Base-by-base conservation (phyloP, 2,888 invertebrate species). In the Microplitis manilae region DNA sequence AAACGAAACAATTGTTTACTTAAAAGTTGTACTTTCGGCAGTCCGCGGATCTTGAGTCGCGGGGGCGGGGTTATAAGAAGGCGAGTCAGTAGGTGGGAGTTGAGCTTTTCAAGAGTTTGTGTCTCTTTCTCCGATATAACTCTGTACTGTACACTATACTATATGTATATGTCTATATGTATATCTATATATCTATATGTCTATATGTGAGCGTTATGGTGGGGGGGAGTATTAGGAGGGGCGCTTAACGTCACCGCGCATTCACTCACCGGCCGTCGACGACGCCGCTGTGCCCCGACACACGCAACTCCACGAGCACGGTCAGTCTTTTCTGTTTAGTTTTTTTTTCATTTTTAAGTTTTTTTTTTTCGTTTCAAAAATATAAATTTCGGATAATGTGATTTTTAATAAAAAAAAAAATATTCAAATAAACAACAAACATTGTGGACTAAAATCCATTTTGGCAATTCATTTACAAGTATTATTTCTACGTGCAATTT, bases 191-290 rank as follows among this genome's bases (percentile, higher is more conserved):
- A 41, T 68, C 69, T 69, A 73, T 74, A 68, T 69, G 76, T 79
- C 73, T 75, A 77, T 74, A 78, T 77, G 78, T 68, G 72, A 15
- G 75, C 73, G 60, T 59, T 77, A 60, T 72, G 79, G 81, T 80
- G 83, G 81, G 83, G 81, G 85, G 85, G 85, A 81, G 82, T 84
- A 84, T 85, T 83, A 85, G 86, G 88, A 87, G 88, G 88, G 89
- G 89, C 87, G 87, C 86, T 84, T 84, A 85, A 87, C 87, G 84
- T 88, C 86, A 86, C 87, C 83, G 86, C 85, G 84, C 86, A 89
- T 88, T 89, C 89, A 88, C 89, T 89, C 88, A 87, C 86, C 88
- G 89, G 87, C 88, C 88, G 89, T 88, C 87, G 87, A 85, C 87
- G 89, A 87, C 87, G 86, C 85, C 87, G 87, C 81, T 82, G 83